Conservation (phyloP, 2,113 vertebrate species). For the Xiphophorus couchianus region DNA sequence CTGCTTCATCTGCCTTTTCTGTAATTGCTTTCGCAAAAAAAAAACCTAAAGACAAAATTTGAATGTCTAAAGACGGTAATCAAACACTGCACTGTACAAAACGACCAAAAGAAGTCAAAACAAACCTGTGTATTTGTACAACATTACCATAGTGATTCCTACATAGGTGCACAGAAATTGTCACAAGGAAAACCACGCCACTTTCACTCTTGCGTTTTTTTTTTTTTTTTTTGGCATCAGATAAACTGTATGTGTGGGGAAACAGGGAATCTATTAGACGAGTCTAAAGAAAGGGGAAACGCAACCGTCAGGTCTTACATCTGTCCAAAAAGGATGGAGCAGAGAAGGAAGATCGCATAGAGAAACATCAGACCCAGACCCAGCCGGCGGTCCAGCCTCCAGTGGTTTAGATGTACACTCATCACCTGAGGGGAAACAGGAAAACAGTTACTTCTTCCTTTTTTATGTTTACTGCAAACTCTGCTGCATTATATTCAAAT, state of each 20-base stretch:
- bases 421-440: constrained; percentile 66
- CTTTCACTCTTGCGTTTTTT: constrained; percentile 28
- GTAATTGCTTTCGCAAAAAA: constrained; percentile 3
- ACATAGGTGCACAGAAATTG: constrained; percentile 32
- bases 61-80: constrained; percentile 14
- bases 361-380: constrained; percentile 79
- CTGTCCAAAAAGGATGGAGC: constrained; percentile 82
- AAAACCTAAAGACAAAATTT: not conserved
- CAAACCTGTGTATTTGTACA: constrained; percentile 15
- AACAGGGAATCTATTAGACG: constrained; percentile 13
- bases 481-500: not conserved
- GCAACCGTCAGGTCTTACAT: constrained; percentile 69
- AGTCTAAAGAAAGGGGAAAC: constrained; percentile 20
- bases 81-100: constrained; percentile 29
- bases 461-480: not conserved
- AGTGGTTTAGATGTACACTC: constrained; percentile 81
- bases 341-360: constrained; percentile 82
- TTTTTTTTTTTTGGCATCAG: constrained; percentile 47
- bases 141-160: constrained; percentile 3
- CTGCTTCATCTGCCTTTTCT: constrained; percentile 25
- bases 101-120: constrained; percentile 2
- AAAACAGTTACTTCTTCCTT: too few relatives aligned
- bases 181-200: constrained; percentile 28
- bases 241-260: constrained; percentile 21
- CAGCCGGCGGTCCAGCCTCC: constrained; percentile 81